Evolutionary conservation across 2,113 vertebrate species (phyloP).

Genomic region (Erpornis zantholeuca): DNA sequence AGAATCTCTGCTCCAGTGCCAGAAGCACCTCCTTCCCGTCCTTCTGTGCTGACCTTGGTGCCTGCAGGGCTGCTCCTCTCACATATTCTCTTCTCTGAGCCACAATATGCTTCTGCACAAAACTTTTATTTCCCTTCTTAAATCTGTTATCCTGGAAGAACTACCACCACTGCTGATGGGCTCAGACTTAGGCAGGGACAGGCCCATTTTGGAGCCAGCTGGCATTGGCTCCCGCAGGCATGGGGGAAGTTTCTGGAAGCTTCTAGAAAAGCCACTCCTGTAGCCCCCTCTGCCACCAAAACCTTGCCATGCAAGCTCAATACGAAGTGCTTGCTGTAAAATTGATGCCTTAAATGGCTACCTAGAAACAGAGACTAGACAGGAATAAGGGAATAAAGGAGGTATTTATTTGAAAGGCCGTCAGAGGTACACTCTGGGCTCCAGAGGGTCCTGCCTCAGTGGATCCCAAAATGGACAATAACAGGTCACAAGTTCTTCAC

Average conservation of each 20-base stretch:
- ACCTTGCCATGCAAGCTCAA: accelerated
- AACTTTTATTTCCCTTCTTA: not conserved
- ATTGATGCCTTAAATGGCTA: too few species aligned
- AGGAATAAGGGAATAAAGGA: too few species aligned
- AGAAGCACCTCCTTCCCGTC: not conserved
- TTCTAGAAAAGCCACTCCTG: not conserved
- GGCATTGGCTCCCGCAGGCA: not conserved
- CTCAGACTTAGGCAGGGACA: not conserved
- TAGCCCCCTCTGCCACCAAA: not conserved
- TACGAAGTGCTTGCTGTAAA: not conserved
- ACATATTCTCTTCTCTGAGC: not conserved
- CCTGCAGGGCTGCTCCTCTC: not conserved
- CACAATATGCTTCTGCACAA: too few species aligned
- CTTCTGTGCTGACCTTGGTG: not conserved
- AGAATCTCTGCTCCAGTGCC: not conserved
- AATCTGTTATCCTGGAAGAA: not conserved
- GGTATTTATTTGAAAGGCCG: too few species aligned
- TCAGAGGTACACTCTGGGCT: too few species aligned
- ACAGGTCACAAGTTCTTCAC: too few species aligned
- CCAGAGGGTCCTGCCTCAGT: too few species aligned
- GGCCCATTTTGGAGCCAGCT: not conserved
- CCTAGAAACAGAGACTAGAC: too few species aligned
- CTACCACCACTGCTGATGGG: too few species aligned
- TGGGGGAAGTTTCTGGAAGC: not conserved
- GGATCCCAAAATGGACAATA: too few species aligned